These are phyloP conservation scores for Bombus affinis DNA, from an alignment of 1,140 invertebrate genomes.

Conservation along the genomic window DNA sequence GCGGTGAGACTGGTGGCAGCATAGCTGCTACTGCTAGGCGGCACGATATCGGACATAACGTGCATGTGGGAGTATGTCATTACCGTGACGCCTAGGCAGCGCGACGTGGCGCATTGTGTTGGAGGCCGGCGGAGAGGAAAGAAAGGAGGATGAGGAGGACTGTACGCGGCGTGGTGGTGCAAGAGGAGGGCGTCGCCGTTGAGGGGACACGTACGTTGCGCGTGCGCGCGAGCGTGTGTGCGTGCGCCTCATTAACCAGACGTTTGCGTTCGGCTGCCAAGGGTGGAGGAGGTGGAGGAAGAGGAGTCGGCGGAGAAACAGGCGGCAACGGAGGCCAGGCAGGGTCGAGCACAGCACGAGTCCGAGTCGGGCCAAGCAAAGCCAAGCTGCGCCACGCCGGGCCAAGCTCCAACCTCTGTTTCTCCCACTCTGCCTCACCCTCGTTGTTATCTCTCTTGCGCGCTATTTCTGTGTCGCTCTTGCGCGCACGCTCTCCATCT, in stretches of 20 bases:
- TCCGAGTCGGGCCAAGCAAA: conserved; percentile 16
- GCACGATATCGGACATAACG: conserved; percentile 62
- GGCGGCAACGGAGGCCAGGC: conserved; percentile 59
- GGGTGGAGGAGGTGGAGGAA: conserved; percentile 31
- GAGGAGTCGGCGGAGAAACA: conserved; percentile 34
- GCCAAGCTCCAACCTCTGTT: conserved; percentile 50
- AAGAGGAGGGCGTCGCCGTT: conserved; percentile 57
- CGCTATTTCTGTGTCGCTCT: conserved; percentile 44
- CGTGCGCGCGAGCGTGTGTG: conserved; percentile 75
- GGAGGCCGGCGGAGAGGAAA: conserved; percentile 60
- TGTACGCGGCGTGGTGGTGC: conserved; percentile 38
- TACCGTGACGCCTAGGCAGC: conserved; percentile 77
- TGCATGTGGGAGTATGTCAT: conserved; percentile 78
- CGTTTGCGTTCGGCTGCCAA: conserved; percentile 68
- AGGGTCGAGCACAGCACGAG: conserved; percentile 51
- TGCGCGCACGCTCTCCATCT: neutral
- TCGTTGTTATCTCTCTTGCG: conserved; percentile 29
- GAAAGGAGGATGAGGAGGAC: conserved; percentile 59
- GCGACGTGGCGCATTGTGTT: conserved; percentile 76
- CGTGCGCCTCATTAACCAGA: conserved; percentile 78
- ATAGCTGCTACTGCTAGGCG: conserved; percentile 57
- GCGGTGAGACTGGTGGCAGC: conserved; percentile 38
- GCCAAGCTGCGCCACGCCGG: conserved; percentile 26
- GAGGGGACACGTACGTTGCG: conserved; percentile 64
- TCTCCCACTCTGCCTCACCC: neutral